Evolutionary conservation across 2,888 invertebrate genomes (phyloP).

Genomic region (Pyrrhosoma nymphula): DNA sequence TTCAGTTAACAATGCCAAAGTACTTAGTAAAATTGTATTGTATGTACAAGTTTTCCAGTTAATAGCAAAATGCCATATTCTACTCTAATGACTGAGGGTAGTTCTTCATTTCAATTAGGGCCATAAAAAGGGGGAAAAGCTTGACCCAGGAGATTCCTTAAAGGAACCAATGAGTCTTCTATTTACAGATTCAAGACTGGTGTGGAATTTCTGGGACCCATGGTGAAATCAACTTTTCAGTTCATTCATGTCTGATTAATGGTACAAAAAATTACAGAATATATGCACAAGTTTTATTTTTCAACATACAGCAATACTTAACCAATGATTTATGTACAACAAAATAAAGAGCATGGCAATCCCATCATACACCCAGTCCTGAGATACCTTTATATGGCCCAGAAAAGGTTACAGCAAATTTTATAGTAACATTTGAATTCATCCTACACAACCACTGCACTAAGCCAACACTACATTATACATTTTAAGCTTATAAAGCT

Average conservation of each 20-base stretch:
- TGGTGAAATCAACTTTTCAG: background rate
- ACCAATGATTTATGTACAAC: too few species aligned
- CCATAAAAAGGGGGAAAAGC: background rate
- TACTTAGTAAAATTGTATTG: conserved; percentile 49
- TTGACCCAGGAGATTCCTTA: background rate
- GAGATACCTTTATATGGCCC: background rate
- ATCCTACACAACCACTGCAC: conserved; percentile 49
- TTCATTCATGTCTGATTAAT: background rate
- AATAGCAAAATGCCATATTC: conserved; percentile 1
- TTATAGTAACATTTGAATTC: background rate
- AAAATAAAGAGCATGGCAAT: background rate
- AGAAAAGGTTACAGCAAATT: conserved; percentile 20
- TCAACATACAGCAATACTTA: background rate
- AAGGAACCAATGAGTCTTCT: background rate
- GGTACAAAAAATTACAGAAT: too few species aligned
- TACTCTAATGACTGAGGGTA: conserved; percentile 20
- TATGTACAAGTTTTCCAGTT: conserved; percentile 59
- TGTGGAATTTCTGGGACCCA: background rate
- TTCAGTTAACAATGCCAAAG: conserved; percentile 38
- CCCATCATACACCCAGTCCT: background rate
- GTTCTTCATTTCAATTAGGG: background rate
- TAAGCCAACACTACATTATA: conserved; percentile 38
- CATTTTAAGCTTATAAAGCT: conserved; percentile 18
- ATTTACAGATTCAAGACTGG: background rate
- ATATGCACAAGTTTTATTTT: background rate